Conservation (phyloP, 2,797 vertebrate genomes). For the Prionace glauca region DNA sequence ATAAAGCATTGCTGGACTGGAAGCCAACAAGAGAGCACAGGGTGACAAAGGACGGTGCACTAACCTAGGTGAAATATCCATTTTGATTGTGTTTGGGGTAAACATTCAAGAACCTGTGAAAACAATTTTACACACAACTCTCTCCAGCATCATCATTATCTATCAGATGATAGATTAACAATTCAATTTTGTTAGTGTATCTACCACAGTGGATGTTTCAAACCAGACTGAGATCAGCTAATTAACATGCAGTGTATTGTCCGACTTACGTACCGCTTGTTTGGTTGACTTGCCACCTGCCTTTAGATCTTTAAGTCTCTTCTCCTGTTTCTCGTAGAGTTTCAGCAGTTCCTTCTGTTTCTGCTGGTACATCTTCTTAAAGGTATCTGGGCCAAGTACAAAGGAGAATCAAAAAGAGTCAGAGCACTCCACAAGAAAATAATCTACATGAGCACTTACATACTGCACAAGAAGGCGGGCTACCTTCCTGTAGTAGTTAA, state of each 20-base stretch:
- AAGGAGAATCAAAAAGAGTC: neutral
- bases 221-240: neutral
- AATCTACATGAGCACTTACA: neutral
- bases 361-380: conserved; percentile 94
- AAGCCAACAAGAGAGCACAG: no score
- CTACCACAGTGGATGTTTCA: neutral
- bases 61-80: no score
- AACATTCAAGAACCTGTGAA: no score
- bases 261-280: conserved; percentile 71
- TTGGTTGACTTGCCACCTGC: conserved; percentile 88
- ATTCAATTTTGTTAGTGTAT: no score
- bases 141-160: no score
- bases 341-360: conserved; percentile 89
- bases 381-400: conserved; percentile 64
- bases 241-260: neutral
- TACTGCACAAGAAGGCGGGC: neutral
- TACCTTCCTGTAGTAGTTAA: neutral
- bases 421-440: no score
- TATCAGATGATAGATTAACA: no score
- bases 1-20: no score
- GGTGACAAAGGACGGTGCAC: no score
- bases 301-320: conserved; percentile 84
- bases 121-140: no score
- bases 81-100: no score
- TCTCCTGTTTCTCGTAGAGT: conserved; percentile 88